phyloP scores from a whole-genome alignment of 2,888 invertebrate genomes.

The Drosophila picticornis region DNA sequence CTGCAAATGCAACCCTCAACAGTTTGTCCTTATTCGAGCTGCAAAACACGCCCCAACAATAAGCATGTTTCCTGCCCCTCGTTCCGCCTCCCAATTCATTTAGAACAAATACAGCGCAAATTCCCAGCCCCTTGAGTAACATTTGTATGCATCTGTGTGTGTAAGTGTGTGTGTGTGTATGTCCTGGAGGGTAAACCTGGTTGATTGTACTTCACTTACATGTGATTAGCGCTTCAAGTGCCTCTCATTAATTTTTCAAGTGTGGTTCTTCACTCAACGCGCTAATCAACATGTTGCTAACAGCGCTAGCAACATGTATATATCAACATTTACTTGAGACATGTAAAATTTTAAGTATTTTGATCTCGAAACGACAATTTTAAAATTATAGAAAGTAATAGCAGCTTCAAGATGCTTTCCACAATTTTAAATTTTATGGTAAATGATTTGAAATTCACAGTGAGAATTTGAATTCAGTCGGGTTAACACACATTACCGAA shows the following conservation, averaged over 20 bases:
- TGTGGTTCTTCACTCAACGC: conserved; percentile 49
- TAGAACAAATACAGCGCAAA: conserved; percentile 26
- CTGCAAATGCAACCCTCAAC: conserved; percentile 60
- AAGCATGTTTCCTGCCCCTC: conserved; percentile 33
- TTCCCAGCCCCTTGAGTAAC: conserved; percentile 28
- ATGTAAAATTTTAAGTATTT: not conserved
- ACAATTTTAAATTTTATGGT: not conserved
- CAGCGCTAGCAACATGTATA: conserved; percentile 11
- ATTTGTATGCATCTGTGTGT: conserved; percentile 11
- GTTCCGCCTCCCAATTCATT: conserved; percentile 12
- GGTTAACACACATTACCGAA: not conserved
- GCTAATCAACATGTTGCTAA: conserved; percentile 54
- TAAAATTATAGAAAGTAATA: not conserved
- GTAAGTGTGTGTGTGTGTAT: conserved; percentile 7
- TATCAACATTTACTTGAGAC: not conserved
- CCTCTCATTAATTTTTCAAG: conserved; percentile 75
- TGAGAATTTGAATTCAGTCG: not conserved
- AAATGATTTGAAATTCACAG: not conserved
- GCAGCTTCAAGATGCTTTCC: not conserved
- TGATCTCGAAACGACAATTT: not conserved
- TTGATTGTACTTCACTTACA: conserved; percentile 62
- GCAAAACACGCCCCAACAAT: conserved; percentile 43
- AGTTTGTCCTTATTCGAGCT: conserved; percentile 11
- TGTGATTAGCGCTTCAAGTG: conserved; percentile 76
- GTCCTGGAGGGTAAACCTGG: conserved; percentile 48